Conservation (phyloP, 2,797 vertebrate genomes). For the Danio choprae region DNA sequence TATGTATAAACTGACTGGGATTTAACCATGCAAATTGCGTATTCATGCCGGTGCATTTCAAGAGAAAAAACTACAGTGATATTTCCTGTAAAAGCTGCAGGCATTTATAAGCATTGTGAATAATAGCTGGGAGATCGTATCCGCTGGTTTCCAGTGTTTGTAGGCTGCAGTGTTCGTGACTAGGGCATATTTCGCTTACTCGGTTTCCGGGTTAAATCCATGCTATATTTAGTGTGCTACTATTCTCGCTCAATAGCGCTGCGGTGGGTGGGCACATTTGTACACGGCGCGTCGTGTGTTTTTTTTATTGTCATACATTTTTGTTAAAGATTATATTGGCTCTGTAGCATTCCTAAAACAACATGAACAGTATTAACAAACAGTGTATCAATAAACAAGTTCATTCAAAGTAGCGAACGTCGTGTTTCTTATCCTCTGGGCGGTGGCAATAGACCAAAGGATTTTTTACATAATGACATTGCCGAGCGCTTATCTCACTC, state of each 20-base stretch:
- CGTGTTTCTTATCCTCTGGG: constrained; percentile 65
- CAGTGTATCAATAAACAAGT: background rate
- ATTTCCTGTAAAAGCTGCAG: background rate
- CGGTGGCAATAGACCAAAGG: constrained; percentile 76
- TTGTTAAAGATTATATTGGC: background rate
- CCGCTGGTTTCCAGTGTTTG: constrained; percentile 6
- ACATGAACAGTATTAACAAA: background rate
- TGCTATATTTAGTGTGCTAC: constrained; percentile 67
- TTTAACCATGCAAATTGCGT: background rate
- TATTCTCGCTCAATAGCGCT: constrained; percentile 65
- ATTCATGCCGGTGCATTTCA: background rate
- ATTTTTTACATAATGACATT: constrained; percentile 84
- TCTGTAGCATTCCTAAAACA: background rate
- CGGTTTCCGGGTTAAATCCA: constrained; percentile 64
- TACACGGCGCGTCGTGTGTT: background rate
- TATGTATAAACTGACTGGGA: background rate
- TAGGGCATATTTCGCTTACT: constrained; percentile 65
- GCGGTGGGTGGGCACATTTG: constrained; percentile 55
- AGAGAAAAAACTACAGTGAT: background rate
- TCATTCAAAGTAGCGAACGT: background rate
- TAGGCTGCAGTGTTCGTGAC: constrained; percentile 64
- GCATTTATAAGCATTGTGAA: background rate
- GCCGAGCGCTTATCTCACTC: constrained; percentile 80
- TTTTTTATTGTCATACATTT: background rate
- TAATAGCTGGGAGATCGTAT: background rate